Conservation (phyloP, 2,113 vertebrate genomes). For the Tetraodon nigroviridis region DNA sequence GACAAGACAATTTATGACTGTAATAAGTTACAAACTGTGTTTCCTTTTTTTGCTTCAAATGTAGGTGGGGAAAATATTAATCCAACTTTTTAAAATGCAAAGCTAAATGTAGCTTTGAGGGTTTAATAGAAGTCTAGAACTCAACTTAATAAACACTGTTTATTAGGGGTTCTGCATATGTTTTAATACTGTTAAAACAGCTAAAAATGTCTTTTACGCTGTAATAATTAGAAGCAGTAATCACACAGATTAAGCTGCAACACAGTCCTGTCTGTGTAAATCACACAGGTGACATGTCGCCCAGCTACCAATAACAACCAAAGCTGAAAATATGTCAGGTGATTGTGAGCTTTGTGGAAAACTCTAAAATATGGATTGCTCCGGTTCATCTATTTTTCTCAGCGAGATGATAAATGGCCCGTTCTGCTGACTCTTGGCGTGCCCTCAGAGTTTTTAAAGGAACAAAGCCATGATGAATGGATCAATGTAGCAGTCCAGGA, state of each 20-base stretch:
- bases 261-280: conserved; percentile 26
- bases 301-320: conserved; percentile 40
- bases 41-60: no score
- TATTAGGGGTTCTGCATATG: no score
- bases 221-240: conserved; percentile 12
- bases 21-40: no score
- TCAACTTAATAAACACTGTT: no score
- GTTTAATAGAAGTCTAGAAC: no score
- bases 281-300: conserved; percentile 47
- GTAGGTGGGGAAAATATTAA: no score
- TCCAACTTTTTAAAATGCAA: no score
- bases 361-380: conserved; percentile 69
- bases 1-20: no score
- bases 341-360: conserved; percentile 53
- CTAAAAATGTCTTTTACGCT: no score
- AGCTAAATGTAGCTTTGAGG: no score
- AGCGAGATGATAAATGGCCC: conserved; percentile 76
- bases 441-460: conserved; percentile 81
- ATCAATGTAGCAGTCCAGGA: conserved; percentile 78
- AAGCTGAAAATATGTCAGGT: conserved; percentile 52
- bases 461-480: conserved; percentile 83
- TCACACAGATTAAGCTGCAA: conserved; percentile 17
- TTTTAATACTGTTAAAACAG: no score
- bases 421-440: conserved; percentile 68
- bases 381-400: conserved; percentile 62